These are phyloP conservation scores for Caenorhabditis macrosperma DNA, from an alignment of 2,888 invertebrate genomes.

Conservation along the genomic window DNA sequence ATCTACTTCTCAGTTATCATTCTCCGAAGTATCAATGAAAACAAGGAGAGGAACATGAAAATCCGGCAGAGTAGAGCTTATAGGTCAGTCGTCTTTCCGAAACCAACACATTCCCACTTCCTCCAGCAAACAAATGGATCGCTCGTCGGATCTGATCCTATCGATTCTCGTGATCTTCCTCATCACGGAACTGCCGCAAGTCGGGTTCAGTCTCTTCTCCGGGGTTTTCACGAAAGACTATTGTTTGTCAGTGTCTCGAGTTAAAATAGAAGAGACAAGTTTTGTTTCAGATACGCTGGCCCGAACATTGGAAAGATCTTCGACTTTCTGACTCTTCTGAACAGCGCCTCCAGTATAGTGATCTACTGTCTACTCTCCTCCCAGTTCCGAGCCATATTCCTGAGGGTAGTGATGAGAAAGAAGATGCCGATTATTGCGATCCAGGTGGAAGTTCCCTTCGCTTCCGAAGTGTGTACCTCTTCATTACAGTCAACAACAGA, in stretches of 20 bases:
- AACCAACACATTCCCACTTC: neutral
- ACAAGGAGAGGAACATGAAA: neutral
- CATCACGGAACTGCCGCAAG: constrained; percentile 5
- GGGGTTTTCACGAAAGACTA: constrained; percentile 3
- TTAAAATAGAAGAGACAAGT: no score
- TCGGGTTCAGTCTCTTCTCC: neutral
- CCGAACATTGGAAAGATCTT: constrained; percentile 1
- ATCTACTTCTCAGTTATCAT: neutral
- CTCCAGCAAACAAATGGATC: constrained; percentile 3
- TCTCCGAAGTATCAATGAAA: neutral
- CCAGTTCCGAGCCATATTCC: constrained; percentile 18
- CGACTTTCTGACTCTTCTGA: neutral
- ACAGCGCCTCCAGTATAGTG: constrained; percentile 16
- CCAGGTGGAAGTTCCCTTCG: neutral
- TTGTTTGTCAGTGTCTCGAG: neutral
- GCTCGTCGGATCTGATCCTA: constrained; percentile 5
- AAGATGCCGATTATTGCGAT: neutral
- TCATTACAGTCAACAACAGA: neutral
- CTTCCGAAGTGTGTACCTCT: neutral
- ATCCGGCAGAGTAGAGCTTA: neutral
- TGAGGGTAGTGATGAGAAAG: neutral
- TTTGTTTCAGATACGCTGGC: constrained; percentile 15
- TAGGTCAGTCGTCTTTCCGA: neutral
- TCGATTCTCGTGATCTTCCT: constrained; percentile 1
- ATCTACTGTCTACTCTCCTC: constrained; percentile 31